A percentile compares a stretch with the other conserved stretches of the same genome.
Conservation (phyloP, 2,888 invertebrate genomes). For the Caenorhabditis drosophilae region DNA sequence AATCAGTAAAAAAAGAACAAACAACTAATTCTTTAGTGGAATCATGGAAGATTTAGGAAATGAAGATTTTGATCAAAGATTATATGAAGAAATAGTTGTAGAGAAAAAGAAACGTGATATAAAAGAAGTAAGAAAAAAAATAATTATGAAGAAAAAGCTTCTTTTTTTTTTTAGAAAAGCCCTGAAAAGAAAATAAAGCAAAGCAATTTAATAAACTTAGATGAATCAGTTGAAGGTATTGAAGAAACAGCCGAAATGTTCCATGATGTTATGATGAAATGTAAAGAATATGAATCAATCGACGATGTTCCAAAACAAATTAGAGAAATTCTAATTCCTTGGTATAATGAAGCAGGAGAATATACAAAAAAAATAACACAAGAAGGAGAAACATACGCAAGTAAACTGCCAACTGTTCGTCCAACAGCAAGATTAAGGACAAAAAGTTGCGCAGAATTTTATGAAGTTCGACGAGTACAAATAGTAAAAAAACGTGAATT, state of each 20-base stretch:
- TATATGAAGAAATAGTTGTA: conserved; percentile 36
- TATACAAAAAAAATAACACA: conserved; percentile 55
- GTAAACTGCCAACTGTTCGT: conserved; percentile 54
- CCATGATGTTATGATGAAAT: conserved; percentile 49
- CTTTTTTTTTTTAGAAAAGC: not conserved
- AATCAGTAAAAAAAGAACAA: no score
- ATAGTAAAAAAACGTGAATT: conserved; percentile 25
- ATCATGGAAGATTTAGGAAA: conserved; percentile 57
- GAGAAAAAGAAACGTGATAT: conserved; percentile 6
- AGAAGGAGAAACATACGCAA: conserved; percentile 48
- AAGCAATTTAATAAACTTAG: not conserved
- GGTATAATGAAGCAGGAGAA: conserved; percentile 40
- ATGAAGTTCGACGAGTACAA: conserved; percentile 37
- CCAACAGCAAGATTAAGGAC: conserved; percentile 58
- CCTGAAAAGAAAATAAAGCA: not conserved
- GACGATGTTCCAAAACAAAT: conserved; percentile 26
- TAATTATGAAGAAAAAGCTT: not conserved
- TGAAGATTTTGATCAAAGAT: conserved; percentile 57
- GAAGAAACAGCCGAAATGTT: conserved; percentile 26
- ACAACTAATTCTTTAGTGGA: no score
- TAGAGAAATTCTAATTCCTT: conserved; percentile 26
- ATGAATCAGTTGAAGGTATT: not conserved
- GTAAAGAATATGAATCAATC: conserved; percentile 31
- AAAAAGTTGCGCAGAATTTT: conserved; percentile 54
- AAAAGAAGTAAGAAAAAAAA: not conserved